Conservation (phyloP, 2,888 invertebrate species). For the Drosophila pseudotakahashii region DNA sequence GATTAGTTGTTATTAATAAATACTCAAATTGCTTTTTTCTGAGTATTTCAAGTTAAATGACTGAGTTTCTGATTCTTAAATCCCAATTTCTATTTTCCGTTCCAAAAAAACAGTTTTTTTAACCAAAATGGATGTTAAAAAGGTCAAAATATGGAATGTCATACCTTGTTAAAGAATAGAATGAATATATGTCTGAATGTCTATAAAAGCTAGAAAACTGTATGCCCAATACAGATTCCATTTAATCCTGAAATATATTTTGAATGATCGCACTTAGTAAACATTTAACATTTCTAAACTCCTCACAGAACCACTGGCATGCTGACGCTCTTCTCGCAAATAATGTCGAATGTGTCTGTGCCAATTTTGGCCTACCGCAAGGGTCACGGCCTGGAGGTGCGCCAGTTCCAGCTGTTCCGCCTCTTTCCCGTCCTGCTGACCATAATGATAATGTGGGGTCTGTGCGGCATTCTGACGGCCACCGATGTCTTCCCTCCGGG, state of each 20-base stretch:
- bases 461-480: constrained; percentile 89
- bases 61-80: not conserved
- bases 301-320: constrained; percentile 88
- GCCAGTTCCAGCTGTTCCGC: constrained; percentile 90
- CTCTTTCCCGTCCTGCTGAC: constrained; percentile 92
- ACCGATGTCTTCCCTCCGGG: constrained; percentile 87
- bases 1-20: not conserved
- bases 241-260: no score
- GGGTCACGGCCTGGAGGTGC: constrained; percentile 86
- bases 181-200: no score
- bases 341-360: constrained; percentile 88
- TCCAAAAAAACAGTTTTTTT: no score
- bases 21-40: not conserved
- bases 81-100: no score
- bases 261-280: no score
- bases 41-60: no score
- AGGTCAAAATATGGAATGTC: no score
- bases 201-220: no score
- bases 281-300: not conserved
- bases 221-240: no score
- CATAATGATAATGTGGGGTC: constrained; percentile 90
- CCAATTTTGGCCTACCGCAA: constrained; percentile 87
- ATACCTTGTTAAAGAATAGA: no score
- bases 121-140: no score
- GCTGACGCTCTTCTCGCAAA: constrained; percentile 92